phyloP scores from a whole-genome alignment of 1,140 invertebrate species.

The Druon quercuslanigerum region DNA sequence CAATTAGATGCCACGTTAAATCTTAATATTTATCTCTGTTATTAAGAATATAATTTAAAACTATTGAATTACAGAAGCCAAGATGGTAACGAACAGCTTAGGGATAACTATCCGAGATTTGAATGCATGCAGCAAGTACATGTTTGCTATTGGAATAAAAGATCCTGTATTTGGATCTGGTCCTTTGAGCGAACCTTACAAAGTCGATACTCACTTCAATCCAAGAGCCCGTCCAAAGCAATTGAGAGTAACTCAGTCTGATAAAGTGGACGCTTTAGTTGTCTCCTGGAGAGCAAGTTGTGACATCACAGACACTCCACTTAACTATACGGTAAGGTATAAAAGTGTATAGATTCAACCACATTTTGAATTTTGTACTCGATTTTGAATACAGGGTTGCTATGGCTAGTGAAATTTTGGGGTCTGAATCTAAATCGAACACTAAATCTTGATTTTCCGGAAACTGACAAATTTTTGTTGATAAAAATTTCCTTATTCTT shows the following conservation, averaged over 20 bases:
- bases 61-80: conserved; percentile 72
- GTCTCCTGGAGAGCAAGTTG: conserved; percentile 78
- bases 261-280: conserved; percentile 75
- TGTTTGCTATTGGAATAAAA: conserved; percentile 83
- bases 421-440: too few relatives aligned
- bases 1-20: too few relatives aligned
- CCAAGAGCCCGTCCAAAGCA: conserved; percentile 78
- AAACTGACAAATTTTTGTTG: too few relatives aligned
- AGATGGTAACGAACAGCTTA: conserved; percentile 77
- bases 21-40: too few relatives aligned
- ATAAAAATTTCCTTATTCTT: too few relatives aligned
- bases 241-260: conserved; percentile 66
- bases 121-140: conserved; percentile 83
- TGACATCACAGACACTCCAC: conserved; percentile 72
- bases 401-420: too few relatives aligned
- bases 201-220: conserved; percentile 81
- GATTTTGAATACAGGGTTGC: background rate
- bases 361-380: conserved; percentile 27
- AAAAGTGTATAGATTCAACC: background rate
- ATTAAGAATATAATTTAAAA: too few relatives aligned
- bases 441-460: too few relatives aligned
- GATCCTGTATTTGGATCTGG: conserved; percentile 79
- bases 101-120: conserved; percentile 79
- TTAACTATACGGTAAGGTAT: conserved; percentile 78
- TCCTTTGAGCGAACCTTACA: conserved; percentile 76